Evolutionary conservation across 92 coral and sea anemone genomes (phyloP), one percentile per base, ranked within the genome.

Genomic region (Parazoanthus atlanticus): DNA sequence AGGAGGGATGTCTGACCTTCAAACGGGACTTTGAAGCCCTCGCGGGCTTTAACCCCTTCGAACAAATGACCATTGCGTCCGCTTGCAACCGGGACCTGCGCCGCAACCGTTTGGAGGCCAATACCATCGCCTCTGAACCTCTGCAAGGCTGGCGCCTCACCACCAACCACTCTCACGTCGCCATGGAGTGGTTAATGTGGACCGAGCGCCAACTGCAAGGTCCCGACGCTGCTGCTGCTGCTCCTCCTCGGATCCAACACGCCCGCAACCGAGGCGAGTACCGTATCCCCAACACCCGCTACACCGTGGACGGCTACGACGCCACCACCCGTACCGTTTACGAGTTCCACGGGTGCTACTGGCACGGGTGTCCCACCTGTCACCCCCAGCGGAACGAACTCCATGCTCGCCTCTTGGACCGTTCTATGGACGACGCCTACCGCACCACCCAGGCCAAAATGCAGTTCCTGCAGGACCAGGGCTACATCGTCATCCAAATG

Each of bases 11-110:
- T n/a, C n/a, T n/a, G n/a, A n/a, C n/a, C n/a, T n/a, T n/a, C n/a
- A n/a, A n/a, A n/a, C n/a, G 80, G 52, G 74, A 69, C 26, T 84
- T 84, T 36, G 15, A 84, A n/a, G 80, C 80, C 81, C 23, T 84
- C 58, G 75, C 88, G 17, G 17, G 5, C n/a, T 84, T 84, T 80
- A 54, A 64, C 0, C 88, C 88, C 9, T 84, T 84, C 32, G 75
- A 64, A 1, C 81, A 84, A 26, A 84, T 84, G 88, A 84, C 80
- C 54, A 76, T 76, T 56, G 80, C 80, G 26, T 76, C 80, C 9
- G 80, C 80, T 33, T 76, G 80, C 23, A 28, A 32, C 29, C 34
- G 23, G 25, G 80, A 76, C 38, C 54, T 76, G 10, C 80, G 80
- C 6, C 56, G 54, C 28, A 76, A 76, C 54, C 54, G 80, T 17